A percentile compares a stretch with the other conserved stretches of the same genome.
phyloP scores from a whole-genome alignment of 2,888 invertebrate species.

The Pomacea canaliculata region DNA sequence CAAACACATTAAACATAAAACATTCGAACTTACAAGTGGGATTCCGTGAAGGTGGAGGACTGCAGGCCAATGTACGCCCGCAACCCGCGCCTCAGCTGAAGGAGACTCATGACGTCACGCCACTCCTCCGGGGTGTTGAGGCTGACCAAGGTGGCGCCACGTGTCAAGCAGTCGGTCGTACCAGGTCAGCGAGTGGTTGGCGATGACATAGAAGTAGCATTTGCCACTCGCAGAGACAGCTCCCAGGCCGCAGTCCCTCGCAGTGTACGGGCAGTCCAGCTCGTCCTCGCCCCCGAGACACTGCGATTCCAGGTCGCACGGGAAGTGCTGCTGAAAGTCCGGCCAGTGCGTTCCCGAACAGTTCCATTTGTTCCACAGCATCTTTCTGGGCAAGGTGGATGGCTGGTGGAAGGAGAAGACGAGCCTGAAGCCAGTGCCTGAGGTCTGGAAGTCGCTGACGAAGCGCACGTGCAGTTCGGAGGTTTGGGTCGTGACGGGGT shows the following conservation, averaged over 20 bases:
- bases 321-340: constrained; percentile 4
- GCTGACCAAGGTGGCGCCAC: background rate
- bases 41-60: background rate
- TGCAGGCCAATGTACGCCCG: background rate
- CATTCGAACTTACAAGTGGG: background rate
- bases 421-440: background rate
- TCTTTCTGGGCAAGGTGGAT: background rate
- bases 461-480: background rate
- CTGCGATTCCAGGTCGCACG: background rate
- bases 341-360: background rate
- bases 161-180: background rate
- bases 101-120: background rate
- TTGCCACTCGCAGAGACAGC: background rate
- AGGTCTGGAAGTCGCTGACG: background rate
- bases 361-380: background rate
- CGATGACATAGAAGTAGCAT: background rate
- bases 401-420: background rate
- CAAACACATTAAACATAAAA: too few relatives aligned
- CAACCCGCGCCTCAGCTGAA: background rate
- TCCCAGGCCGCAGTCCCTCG: background rate
- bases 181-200: background rate
- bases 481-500: too few relatives aligned
- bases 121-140: background rate
- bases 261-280: constrained; percentile 11
- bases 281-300: constrained; percentile 3